phyloP scores from a whole-genome alignment of 2,797 vertebrate genomes.

The Alcedo atthis region DNA sequence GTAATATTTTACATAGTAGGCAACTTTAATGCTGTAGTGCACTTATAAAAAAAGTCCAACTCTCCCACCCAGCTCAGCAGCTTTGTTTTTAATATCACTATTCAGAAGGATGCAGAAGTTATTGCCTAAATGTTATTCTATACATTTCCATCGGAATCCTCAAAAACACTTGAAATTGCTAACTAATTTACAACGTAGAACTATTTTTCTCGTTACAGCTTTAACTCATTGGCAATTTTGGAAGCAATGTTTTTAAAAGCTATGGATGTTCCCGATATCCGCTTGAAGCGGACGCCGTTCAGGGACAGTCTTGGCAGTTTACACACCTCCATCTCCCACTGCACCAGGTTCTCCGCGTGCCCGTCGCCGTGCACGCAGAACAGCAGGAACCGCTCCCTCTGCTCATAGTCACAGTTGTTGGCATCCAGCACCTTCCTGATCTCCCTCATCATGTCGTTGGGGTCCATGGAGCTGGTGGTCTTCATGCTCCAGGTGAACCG shows the following conservation, averaged over 20 bases:
- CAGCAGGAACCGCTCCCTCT: slow-evolving; percentile 89
- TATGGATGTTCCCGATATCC: slow-evolving; percentile 92
- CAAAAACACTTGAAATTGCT: slow-evolving; percentile 89
- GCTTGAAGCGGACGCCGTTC: slow-evolving; percentile 91
- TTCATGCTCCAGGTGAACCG: slow-evolving; percentile 95
- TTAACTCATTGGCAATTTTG: slow-evolving; percentile 93
- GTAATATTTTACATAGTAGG: slow-evolving; percentile 81
- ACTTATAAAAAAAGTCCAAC: slow-evolving; percentile 84
- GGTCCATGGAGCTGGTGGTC: slow-evolving; percentile 91
- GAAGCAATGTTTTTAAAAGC: slow-evolving; percentile 94
- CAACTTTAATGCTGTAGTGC: slow-evolving; percentile 89
- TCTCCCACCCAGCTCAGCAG: slow-evolving; percentile 81
- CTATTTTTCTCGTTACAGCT: slow-evolving; percentile 88
- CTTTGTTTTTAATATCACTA: slow-evolving; percentile 83
- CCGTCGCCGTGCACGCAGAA: slow-evolving; percentile 89
- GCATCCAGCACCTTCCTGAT: slow-evolving; percentile 89
- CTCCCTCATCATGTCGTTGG: slow-evolving; percentile 89
- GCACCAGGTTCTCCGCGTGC: slow-evolving; percentile 87
- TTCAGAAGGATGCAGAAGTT: slow-evolving; percentile 91
- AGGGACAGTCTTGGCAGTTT: slow-evolving; percentile 92
- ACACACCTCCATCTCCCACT: slow-evolving; percentile 95
- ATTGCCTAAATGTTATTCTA: slow-evolving; percentile 98
- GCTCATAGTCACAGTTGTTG: slow-evolving; percentile 91
- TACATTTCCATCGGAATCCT: slow-evolving; percentile 90
- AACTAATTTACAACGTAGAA: slow-evolving; percentile 92